A percentile compares a stretch with the other conserved stretches of the same genome.
These are phyloP conservation scores for Fratercula arctica DNA, from an alignment of 2,797 vertebrate genomes.

Conservation along the genomic window DNA sequence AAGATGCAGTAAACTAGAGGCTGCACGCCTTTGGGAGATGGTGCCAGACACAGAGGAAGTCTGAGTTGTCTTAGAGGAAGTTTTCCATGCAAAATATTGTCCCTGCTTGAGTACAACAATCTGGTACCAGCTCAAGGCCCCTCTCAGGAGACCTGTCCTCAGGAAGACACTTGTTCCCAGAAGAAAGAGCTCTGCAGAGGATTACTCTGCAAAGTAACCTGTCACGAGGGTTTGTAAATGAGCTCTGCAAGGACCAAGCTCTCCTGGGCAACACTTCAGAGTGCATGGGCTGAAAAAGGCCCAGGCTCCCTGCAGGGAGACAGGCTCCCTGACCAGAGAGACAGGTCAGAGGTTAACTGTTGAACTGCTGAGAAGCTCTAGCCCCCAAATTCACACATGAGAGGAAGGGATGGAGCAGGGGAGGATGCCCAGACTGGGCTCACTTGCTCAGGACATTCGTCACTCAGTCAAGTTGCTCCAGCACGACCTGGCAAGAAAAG, in stretches of 20 bases:
- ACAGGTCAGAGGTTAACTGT: neutral
- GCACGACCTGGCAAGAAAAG: neutral
- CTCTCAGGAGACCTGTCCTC: neutral
- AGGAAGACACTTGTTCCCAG: neutral
- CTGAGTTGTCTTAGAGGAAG: neutral
- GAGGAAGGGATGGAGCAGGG: neutral
- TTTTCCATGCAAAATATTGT: neutral
- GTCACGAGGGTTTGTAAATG: neutral
- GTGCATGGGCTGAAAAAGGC: constrained; percentile 8
- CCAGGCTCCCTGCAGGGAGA: neutral
- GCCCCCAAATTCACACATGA: accelerated
- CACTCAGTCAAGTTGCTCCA: neutral
- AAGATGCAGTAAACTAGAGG: neutral
- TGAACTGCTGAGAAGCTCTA: neutral
- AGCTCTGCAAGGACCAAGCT: neutral
- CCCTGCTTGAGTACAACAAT: neutral
- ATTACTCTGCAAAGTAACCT: neutral
- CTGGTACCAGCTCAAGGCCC: neutral
- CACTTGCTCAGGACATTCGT: neutral
- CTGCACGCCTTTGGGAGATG: neutral
- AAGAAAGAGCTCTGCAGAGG: neutral
- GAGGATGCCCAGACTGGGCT: neutral
- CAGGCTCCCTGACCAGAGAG: neutral
- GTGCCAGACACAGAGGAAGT: neutral
- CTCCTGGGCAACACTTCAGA: neutral